A percentile compares a stretch with the other conserved stretches of the same genome.
Conservation (phyloP, 2,113 vertebrate species). For the Trematomus loennbergii region DNA sequence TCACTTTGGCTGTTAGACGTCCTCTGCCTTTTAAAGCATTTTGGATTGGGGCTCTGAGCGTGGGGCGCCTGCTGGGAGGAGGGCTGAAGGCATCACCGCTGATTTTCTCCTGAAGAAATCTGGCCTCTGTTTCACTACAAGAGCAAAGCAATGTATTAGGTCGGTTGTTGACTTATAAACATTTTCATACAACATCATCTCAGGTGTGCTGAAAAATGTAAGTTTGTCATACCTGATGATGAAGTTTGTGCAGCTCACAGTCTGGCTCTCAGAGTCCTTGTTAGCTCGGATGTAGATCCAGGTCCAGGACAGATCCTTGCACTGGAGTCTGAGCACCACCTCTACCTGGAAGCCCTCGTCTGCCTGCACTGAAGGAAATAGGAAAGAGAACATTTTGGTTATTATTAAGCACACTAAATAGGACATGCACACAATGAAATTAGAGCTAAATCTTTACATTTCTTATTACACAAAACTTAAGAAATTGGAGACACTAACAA, state of each 20-base stretch:
- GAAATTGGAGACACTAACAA: background rate
- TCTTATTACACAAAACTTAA: background rate
- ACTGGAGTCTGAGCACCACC: slow-evolving; percentile 80
- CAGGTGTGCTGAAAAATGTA: background rate
- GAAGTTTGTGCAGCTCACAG: slow-evolving; percentile 80
- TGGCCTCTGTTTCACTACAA: slow-evolving; percentile 81
- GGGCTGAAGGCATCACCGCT: slow-evolving; percentile 44
- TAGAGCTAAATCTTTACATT: background rate
- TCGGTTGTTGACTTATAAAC: background rate
- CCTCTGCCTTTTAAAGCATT: slow-evolving; percentile 70
- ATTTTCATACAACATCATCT: background rate
- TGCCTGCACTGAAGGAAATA: slow-evolving; percentile 65
- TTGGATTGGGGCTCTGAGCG: slow-evolving; percentile 8
- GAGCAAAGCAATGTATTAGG: background rate
- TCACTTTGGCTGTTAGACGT: slow-evolving; percentile 42
- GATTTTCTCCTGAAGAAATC: slow-evolving; percentile 74
- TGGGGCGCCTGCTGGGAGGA: slow-evolving; percentile 43
- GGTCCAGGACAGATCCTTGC: slow-evolving; percentile 78
- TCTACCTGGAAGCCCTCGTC: slow-evolving; percentile 67
- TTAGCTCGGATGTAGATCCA: slow-evolving; percentile 76
- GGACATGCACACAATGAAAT: background rate
- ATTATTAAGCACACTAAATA: background rate
- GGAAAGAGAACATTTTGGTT: slow-evolving; percentile 11
- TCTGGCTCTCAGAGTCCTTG: slow-evolving; percentile 50
- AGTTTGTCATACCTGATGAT: slow-evolving; percentile 79